These are phyloP conservation scores for Pseudobourletiella spinata DNA, from an alignment of 1,140 invertebrate species.

Conservation along the genomic window DNA sequence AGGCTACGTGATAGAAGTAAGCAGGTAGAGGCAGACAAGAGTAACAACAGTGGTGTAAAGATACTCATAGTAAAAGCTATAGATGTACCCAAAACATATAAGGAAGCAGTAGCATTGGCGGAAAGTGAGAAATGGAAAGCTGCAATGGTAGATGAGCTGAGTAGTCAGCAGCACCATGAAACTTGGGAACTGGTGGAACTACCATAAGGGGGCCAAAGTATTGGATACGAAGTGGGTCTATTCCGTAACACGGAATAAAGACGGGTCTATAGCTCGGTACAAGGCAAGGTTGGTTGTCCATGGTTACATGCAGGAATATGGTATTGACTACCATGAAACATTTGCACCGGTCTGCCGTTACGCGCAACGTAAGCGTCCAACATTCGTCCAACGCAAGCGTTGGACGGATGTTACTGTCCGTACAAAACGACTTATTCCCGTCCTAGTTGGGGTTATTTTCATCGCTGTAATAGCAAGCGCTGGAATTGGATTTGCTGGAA, in stretches of 20 bases:
- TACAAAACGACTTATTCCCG: not conserved
- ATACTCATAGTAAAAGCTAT: not conserved
- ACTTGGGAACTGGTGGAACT: conserved; percentile 38
- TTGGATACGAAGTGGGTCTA: conserved; percentile 20
- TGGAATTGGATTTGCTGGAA: not conserved
- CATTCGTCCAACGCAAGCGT: not conserved
- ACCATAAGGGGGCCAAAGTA: conserved; percentile 37
- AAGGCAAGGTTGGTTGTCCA: conserved; percentile 40
- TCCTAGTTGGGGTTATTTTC: not conserved
- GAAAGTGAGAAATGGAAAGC: conserved; percentile 28
- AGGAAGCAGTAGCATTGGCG: conserved; percentile 22
- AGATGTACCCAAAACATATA: conserved; percentile 17
- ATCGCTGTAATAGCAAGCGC: not conserved
- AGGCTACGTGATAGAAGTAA: no score
- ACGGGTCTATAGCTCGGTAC: conserved; percentile 16
- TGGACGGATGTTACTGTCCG: not conserved
- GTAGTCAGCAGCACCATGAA: conserved; percentile 26
- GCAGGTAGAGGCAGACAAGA: no score
- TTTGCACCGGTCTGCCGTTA: conserved; percentile 41
- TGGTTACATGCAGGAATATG: conserved; percentile 40
- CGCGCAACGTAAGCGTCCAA: no score
- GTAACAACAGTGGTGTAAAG: no score
- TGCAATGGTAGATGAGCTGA: conserved; percentile 34
- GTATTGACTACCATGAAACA: conserved; percentile 42
- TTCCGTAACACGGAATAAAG: conserved; percentile 6